Evolutionary conservation across 2,797 vertebrate genomes (phyloP), one percentile per base, ranked within the genome.

Genomic region (Megaceryle alcyon): DNA sequence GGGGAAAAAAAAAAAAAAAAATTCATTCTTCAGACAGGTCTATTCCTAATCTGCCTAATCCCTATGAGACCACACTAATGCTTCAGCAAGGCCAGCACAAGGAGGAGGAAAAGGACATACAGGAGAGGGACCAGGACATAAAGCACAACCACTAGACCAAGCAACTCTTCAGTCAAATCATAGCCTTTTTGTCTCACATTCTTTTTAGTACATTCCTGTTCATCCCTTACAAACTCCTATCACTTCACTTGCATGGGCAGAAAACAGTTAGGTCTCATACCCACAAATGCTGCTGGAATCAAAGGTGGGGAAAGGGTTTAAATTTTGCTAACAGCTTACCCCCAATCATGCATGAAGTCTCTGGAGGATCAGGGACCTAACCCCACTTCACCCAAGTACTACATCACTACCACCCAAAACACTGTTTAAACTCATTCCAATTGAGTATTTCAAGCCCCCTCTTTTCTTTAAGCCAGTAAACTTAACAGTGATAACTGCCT

Each of bases 331-430:
- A 18, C 0, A 2, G 29, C 22, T 66, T 46, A 72, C 26, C 11
- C 19, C 3, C 2, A 6, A 1, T 31, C 20, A 70, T 0, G 0
- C 7, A 13, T 2, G 20, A 43, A 80, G 43, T 8, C 71, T 60
- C 31, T 9, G 8, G 21, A 44, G 26, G 22, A 69, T 22, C 43
- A 33, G 33, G 29, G 61, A 49, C 44, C 28, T 51, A 51, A 70
- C n/a, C 26, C 14, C 68, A 7, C 39, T 59, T 44, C 44, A 60
- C n/a, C 4, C 7, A 22, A 48, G 8, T 10, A 23, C n/a, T 33
- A 28, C 28, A 15, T 8, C 48, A 25, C 14, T 14, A 17, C 33
- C n/a, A 41, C 33, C 41, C 31, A 68, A 76, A 72, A 39, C 35
- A 8, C n/a, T 16, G 31, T 2, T 68, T 39, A 44, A 90, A 71